Evolutionary conservation across 1,140 invertebrate genomes (phyloP).

Genomic region (Bombus confusus): DNA sequence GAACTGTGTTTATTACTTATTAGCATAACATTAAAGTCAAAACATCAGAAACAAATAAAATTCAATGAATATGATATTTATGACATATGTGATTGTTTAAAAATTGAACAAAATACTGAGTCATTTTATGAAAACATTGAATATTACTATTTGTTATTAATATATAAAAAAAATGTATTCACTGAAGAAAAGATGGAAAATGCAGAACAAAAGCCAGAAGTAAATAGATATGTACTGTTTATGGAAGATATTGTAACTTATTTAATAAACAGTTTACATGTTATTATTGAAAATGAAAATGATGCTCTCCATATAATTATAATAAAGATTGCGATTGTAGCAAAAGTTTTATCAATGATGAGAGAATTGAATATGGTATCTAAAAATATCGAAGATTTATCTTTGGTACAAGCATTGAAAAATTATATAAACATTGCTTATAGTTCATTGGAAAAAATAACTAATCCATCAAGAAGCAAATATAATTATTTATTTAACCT

Average conservation of each 20-base stretch:
- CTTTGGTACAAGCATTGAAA: slow-evolving; percentile 31
- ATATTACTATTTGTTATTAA: slow-evolving; percentile 59
- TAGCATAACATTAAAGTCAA: slow-evolving; percentile 73
- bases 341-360: slow-evolving; percentile 63
- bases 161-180: slow-evolving; percentile 54
- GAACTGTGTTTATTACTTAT: slow-evolving; percentile 68
- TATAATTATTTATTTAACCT: slow-evolving; percentile 55
- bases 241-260: slow-evolving; percentile 54
- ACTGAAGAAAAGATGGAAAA: not conserved
- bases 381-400: slow-evolving; percentile 39
- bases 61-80: slow-evolving; percentile 5
- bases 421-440: slow-evolving; percentile 40
- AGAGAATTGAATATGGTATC: slow-evolving; percentile 60
- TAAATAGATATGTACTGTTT: slow-evolving; percentile 37
- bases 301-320: slow-evolving; percentile 60
- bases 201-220: not conserved
- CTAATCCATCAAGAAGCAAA: slow-evolving; percentile 46
- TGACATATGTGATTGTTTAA: slow-evolving; percentile 29
- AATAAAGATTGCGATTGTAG: slow-evolving; percentile 62
- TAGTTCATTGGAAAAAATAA: slow-evolving; percentile 40
- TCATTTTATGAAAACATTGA: slow-evolving; percentile 58
- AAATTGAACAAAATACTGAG: not conserved
- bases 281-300: slow-evolving; percentile 39
- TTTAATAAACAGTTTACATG: slow-evolving; percentile 51
- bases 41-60: slow-evolving; percentile 41